phyloP scores from a whole-genome alignment of 1,140 invertebrate genomes.

The Diplogasteroides magnus region DNA sequence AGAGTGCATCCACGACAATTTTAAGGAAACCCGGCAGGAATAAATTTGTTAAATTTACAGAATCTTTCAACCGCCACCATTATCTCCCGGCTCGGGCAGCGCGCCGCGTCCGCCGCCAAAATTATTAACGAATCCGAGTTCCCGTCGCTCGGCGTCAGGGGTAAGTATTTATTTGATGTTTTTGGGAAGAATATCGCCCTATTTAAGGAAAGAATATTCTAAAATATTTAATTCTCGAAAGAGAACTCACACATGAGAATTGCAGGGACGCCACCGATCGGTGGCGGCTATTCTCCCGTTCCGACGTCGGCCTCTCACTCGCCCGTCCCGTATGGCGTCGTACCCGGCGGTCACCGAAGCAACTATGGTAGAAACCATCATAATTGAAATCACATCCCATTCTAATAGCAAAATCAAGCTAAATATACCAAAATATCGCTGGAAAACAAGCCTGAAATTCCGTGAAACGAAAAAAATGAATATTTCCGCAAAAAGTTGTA shows the following conservation, averaged over 20 bases:
- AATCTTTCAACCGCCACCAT: background rate
- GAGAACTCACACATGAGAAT: background rate
- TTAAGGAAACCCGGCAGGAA: too few species aligned
- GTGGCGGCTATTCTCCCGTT: constrained; percentile 29
- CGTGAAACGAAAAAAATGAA: too few species aligned
- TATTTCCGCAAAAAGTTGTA: too few species aligned
- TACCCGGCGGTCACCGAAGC: constrained; percentile 8
- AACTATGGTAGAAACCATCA: too few species aligned
- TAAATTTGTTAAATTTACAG: too few species aligned
- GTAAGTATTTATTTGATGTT: constrained; percentile 7
- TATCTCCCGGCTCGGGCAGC: background rate
- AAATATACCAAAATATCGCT: too few species aligned
- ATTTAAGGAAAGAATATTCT: background rate
- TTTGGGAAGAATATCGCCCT: background rate
- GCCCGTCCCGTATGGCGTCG: constrained; percentile 10
- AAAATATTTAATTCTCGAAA: background rate
- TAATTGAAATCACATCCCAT: too few species aligned
- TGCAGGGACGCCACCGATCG: constrained; percentile 25
- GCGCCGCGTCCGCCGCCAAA: constrained; percentile 21
- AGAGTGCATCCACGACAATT: too few species aligned
- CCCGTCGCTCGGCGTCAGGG: constrained; percentile 37
- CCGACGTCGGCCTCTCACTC: constrained; percentile 31
- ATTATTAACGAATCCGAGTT: constrained; percentile 44
- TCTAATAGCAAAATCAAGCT: too few species aligned
- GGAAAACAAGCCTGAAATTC: too few species aligned